Base-by-base conservation (phyloP, 2,113 vertebrate genomes). In the Dasyornis broadbenti region DNA sequence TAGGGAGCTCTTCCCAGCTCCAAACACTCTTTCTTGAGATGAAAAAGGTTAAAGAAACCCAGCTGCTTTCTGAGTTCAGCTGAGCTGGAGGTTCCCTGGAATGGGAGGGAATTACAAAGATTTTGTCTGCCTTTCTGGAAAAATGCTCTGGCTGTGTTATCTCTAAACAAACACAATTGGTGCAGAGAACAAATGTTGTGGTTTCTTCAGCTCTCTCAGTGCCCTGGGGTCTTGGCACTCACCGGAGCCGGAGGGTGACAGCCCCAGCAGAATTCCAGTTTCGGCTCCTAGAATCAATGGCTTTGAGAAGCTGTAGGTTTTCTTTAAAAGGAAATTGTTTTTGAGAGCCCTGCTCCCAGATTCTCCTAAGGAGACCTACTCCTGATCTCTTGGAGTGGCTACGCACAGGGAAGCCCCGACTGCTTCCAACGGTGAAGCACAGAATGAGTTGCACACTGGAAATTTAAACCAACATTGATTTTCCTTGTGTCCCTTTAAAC, bases 21-120 rank as follows among this genome's bases (percentile, higher is more conserved):
- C 79, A 93, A 94, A 83, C 70, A 37, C 90, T 66, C 81, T 50
- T 93, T 70, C 72, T 75, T 10, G 35, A 89, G 76, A 83, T 45
- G 85, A 66, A 92, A 88, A 95, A 96, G 72, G 88, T 93, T 94
- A 93, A 95, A 72, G 95, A 81, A 94, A 78, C 28, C 40, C 96
- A 96, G 92, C 94, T 96, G 94, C 69, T 88, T 80, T 82, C 39
- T 0, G 31, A 71, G 49, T 47, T 71, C 44, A 44, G 92, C 92
- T 53, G 79, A 83, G 93, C 92, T 70, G 72, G 17, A 86, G 60
- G 75, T 33, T 92, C 59, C 50, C 52, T 22, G 30, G 64, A 81
- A 82, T 30, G 82, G 69, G 80, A 89, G 47, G 23, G 82, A 83
- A 64, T 75, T 35, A 22, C 76, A 64, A 75, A 71, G 28, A 10